phyloP scores from a whole-genome alignment of 2,888 invertebrate genomes.

The Meteorus cinctellus region DNA sequence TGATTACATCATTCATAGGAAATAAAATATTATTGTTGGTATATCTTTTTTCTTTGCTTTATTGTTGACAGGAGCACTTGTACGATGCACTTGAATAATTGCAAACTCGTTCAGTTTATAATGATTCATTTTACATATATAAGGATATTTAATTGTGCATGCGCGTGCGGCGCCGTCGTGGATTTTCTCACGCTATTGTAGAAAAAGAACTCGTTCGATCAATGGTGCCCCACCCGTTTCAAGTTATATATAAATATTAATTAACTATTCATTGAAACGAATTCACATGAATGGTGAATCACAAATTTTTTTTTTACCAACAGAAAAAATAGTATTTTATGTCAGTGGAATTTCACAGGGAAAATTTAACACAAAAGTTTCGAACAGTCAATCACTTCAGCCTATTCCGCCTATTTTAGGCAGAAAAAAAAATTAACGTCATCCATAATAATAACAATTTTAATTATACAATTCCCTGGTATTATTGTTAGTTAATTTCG shows the following conservation, averaged over 20 bases:
- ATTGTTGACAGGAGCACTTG: background rate
- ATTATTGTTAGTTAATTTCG: constrained; percentile 19
- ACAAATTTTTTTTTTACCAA: background rate
- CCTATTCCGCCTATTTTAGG: background rate
- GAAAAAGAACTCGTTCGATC: background rate
- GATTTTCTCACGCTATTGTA: background rate
- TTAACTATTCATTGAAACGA: background rate
- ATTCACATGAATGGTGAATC: background rate
- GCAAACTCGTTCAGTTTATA: no score
- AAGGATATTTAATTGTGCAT: background rate
- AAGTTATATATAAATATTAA: background rate
- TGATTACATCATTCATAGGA: background rate
- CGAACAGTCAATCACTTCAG: background rate
- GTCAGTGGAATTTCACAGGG: background rate
- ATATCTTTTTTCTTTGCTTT: background rate
- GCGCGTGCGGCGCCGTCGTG: background rate
- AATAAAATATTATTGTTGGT: background rate
- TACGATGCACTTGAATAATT: no score
- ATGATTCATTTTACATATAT: background rate
- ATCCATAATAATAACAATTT: background rate
- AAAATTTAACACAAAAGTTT: background rate
- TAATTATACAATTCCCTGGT: constrained; percentile 10
- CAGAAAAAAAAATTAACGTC: background rate
- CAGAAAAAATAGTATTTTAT: background rate
- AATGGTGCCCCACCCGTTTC: background rate